Evolutionary conservation across 2,888 invertebrate species (phyloP), one percentile per base, ranked within the genome.

Genomic region (Trachelus troglodyta): DNA sequence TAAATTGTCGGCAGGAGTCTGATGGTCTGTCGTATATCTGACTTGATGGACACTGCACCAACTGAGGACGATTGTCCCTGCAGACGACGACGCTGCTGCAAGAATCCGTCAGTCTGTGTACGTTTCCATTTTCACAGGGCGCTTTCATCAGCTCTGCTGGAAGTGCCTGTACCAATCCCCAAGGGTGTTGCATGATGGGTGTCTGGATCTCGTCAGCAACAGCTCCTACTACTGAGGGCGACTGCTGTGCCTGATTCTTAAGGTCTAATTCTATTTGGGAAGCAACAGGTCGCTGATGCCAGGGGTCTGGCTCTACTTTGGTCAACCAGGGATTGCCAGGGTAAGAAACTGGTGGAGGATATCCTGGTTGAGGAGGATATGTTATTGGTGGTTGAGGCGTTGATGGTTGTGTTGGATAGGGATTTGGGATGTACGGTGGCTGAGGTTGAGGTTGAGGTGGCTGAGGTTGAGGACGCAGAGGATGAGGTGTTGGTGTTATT

Each of bases 51-150:
- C 90, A 90, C 35, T 87, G 86, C 23, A 90, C 83, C 34, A 90
- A 80, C 56, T 89, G 87, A 9, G 89, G 89, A 40, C 85, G 82
- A 30, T 81, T 81, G 37, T 85, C 84, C 37, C 88, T 86, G 40
- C 90, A 90, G 12, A 89, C 87, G 4, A 90, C 84, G 9, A 90
- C 90, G 73, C 82, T 88, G 34, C 86, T 85, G 78, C 90, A 90
- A 34, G 85, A 75, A 0, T 90, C 87, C 76, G 86, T 87, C 69
- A 90, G 84, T 74, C 86, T 87, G 74, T 89, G 87, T 3, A 90
- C 75, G n/a, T 85, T 85, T 11, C 89, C 89, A 68, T 86, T 84
- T 34, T 85, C 82, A 76, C 90, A 90, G 0, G 89, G 89, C 2
- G 80, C 81, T 11, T 82, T 84, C 12, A 79, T 83, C 75, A 88